phyloP scores from a whole-genome alignment of 1,140 invertebrate genomes.

The Meloidogyne floridensis region DNA sequence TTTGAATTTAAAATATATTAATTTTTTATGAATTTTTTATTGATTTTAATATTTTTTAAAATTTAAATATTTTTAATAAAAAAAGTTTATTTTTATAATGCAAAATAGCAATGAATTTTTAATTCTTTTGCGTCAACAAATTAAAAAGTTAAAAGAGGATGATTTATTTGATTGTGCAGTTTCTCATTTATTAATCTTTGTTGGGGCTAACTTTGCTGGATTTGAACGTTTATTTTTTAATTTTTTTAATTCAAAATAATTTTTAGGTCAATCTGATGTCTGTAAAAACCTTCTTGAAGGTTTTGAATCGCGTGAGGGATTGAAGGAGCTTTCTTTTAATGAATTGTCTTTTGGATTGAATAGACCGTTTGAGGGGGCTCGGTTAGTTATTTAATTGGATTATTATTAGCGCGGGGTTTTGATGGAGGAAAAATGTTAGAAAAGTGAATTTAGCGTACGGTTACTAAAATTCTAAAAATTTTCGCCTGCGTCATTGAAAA shows the following conservation, averaged over 20 bases:
- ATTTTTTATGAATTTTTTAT: too few relatives aligned
- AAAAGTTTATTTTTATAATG: not conserved
- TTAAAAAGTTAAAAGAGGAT: not conserved
- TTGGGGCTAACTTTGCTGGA: constrained; percentile 38
- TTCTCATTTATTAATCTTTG: constrained; percentile 29
- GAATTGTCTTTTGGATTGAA: constrained; percentile 35
- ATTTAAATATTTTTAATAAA: too few relatives aligned
- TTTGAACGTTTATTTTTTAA: constrained; percentile 25
- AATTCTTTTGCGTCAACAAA: not conserved
- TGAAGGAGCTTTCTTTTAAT: not conserved
- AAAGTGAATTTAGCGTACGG: too few relatives aligned
- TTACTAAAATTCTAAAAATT: too few relatives aligned
- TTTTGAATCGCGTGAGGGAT: not conserved
- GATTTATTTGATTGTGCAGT: constrained; percentile 34
- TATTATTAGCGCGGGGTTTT: too few relatives aligned
- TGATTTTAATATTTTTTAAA: too few relatives aligned
- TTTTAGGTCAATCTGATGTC: not conserved
- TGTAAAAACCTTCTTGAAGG: not conserved
- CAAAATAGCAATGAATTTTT: not conserved
- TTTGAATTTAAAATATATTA: too few relatives aligned
- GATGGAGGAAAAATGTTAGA: too few relatives aligned
- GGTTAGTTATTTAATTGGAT: constrained; percentile 18
- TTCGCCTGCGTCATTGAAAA: too few relatives aligned
- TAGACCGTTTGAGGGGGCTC: constrained; percentile 4
- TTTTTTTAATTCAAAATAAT: not conserved